Evolutionary conservation across 2,888 invertebrate species (phyloP).

Genomic region (Gymnosoma rotundatum): DNA sequence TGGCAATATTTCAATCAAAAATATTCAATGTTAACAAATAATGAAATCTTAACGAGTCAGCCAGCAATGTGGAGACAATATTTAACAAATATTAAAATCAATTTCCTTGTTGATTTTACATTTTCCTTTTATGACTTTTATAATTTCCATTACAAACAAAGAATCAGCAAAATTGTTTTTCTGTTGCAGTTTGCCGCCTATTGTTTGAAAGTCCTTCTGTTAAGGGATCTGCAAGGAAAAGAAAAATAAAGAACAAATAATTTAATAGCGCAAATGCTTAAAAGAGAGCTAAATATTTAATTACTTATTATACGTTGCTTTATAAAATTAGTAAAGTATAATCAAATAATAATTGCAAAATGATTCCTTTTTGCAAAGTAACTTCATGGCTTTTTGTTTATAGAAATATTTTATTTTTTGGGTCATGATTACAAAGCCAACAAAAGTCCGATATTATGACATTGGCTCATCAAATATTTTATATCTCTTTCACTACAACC

Average conservation of each 20-base stretch:
- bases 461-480: too few species aligned
- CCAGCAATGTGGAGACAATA: background rate
- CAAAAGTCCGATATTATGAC: too few species aligned
- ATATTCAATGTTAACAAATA: slow-evolving; percentile 4
- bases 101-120: slow-evolving; percentile 10
- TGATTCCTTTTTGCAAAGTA: too few species aligned
- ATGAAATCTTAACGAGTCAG: slow-evolving; percentile 1
- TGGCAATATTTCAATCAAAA: slow-evolving; percentile 31
- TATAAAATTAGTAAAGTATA: too few species aligned
- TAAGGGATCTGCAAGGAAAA: slow-evolving; percentile 7
- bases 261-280: background rate
- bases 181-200: slow-evolving; percentile 3
- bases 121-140: slow-evolving; percentile 1
- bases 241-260: background rate
- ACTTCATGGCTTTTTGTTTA: too few species aligned
- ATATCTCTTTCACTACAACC: too few species aligned
- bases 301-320: background rate
- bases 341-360: too few species aligned
- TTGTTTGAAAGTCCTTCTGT: slow-evolving; percentile 34
- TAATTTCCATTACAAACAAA: slow-evolving; percentile 21
- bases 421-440: too few species aligned
- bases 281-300: background rate
- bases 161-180: slow-evolving; percentile 16
- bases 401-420: too few species aligned
- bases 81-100: slow-evolving; percentile 13